Evolutionary conservation across 2,888 invertebrate genomes (phyloP), one percentile per base, ranked within the genome.

Genomic region (Gymnocheta viridis): DNA sequence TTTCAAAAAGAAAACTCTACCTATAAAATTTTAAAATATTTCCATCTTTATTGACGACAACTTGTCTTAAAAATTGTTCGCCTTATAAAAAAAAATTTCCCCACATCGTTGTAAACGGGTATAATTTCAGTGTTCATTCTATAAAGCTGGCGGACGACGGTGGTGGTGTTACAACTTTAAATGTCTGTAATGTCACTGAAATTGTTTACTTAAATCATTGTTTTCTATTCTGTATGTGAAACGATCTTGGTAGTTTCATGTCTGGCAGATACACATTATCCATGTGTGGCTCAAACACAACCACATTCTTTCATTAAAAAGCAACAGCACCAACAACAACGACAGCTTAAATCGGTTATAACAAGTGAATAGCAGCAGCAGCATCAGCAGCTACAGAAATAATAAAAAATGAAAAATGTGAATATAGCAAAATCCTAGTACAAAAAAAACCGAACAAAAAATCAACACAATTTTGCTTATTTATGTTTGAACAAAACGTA

Each of bases 401-500:
- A 29, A 24, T n/a, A 76, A 62, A 51, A 58, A 29, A 44, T 14
- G 35, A 60, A 77, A 77, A 67, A 66, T 72, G 66, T 58, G 58
- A 72, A 49, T 49, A 56, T 78, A 72, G 82, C 77, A 47, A 78
- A 82, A 72, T 67, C 66, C 64, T 76, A 70, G 73, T 72, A 67
- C 41, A 41, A 70, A 51, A 64, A 82, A 66, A 38, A 70, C 69
- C 4, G 49, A 41, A 32, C 4, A 62, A 56, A 66, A 32, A 38
- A 14, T 41, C 56, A 74, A 70, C 47, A 73, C 56, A 66, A 54
- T 74, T 77, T 81, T 67, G 77, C 72, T 84, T 84, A 77, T 84
- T 81, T 83, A 82, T 77, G 86, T 87, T 86, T 74, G 85, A 85
- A 76, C 10, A 78, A 85, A 87, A 87, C 85, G 85, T 87, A 87